Evolutionary conservation across 2,797 vertebrate genomes (phyloP), one percentile per base, ranked within the genome.

Genomic region (Chrysocyon brachyurus): DNA sequence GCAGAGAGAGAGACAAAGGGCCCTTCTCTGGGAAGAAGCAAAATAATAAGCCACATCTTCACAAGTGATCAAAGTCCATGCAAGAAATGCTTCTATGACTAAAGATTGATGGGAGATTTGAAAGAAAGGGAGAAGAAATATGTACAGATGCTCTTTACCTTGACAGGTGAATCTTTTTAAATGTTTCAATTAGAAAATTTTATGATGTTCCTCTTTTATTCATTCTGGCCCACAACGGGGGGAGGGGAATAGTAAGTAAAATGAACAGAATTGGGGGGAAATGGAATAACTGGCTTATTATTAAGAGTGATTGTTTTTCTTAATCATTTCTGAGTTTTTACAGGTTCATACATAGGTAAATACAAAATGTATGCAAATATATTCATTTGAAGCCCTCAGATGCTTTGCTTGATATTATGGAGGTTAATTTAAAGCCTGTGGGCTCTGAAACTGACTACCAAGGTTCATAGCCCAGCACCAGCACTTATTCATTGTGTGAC

Each of bases 291-390:
- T 68, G 21, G 49, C 22, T 91, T 84, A 54, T 66, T 66, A 57
- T 52, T 91, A 91, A 86, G 28, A 22, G 15, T 15, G 63, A 36
- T 91, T 49, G 40, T 70, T 93, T 97, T 94, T 84, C 56, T 94
- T 79, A 91, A 33, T 12, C 56, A 91, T 73, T 8, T 70, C 78
- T 59, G n/a, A 84, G n/a, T 33, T 84, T 88, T 46, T 84, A 33
- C 14, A 91, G 49, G 40, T 52, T 87, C 66, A n/a, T 61, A 46
- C 10, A 33, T 24, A 64, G 36, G n/a, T 54, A 75, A 78, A 49
- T 66, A 40, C 46, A 75, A 95, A 91, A 87, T 54, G 14, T 61
- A 61, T 61, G 16, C 57, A 90, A 82, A 68, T 5, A 26, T 28
- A 36, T 46, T 81, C 59, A 66, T 85, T 46, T 54, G 7, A 75